These are phyloP conservation scores for Spodoptera littoralis DNA, from an alignment of 2,888 invertebrate genomes.

Conservation along the genomic window DNA sequence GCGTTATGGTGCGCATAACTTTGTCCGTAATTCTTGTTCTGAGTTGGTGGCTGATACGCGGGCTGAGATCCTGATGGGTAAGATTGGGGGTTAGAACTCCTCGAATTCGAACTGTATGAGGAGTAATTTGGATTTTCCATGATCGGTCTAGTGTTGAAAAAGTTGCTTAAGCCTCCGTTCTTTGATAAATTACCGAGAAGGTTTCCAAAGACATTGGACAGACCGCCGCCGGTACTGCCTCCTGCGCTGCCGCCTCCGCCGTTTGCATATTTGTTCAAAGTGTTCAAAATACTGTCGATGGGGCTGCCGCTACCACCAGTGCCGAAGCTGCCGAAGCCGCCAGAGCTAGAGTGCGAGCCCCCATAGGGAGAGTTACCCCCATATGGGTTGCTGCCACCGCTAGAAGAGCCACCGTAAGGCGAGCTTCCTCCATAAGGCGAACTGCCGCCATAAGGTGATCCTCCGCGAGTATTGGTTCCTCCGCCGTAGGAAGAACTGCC, in stretches of 20 bases:
- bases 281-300: constrained; percentile 71
- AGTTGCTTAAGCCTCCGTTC: constrained; percentile 69
- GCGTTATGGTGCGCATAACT: constrained; percentile 69
- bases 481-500: constrained; percentile 51
- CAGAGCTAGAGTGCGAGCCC: constrained; percentile 55
- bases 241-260: constrained; percentile 48
- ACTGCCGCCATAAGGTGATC: constrained; percentile 45
- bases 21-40: constrained; percentile 79
- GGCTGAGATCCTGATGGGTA: constrained; percentile 82
- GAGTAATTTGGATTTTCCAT: constrained; percentile 83
- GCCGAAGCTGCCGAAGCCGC: constrained; percentile 59
- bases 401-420: constrained; percentile 52
- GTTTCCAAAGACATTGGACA: constrained; percentile 67
- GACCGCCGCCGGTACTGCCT: constrained; percentile 53
- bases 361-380: constrained; percentile 61
- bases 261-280: constrained; percentile 72
- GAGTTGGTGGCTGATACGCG: constrained; percentile 71
- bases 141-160: constrained; percentile 83
- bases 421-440: constrained; percentile 58
- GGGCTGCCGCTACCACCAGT: constrained; percentile 66
- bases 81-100: constrained; percentile 79
- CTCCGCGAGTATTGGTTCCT: constrained; percentile 52
- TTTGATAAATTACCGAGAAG: constrained; percentile 82
- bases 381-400: constrained; percentile 43
- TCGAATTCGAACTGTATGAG: constrained; percentile 76